Conservation (phyloP, 2,888 invertebrate genomes). For the Cataglyphis livida region DNA sequence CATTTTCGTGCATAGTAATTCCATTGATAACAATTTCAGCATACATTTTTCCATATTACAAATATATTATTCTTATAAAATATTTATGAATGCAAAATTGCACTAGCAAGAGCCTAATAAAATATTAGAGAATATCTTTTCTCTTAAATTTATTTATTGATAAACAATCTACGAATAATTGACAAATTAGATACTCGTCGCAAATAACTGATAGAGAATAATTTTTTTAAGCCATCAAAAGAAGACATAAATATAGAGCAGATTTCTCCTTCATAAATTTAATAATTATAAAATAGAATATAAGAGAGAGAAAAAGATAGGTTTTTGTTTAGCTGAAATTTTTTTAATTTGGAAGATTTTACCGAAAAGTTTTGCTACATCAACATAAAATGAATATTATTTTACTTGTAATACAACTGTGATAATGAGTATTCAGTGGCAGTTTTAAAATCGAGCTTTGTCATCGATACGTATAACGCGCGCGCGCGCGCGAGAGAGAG, state of each 20-base stretch:
- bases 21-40: background rate
- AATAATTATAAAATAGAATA: background rate
- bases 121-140: too few species aligned
- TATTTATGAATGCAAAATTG: background rate
- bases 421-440: constrained; percentile 63
- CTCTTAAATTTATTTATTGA: too few species aligned
- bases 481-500: constrained; percentile 2
- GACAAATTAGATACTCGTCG: too few species aligned
- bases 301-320: background rate
- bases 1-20: background rate
- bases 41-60: background rate
- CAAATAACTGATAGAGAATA: too few species aligned
- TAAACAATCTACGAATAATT: too few species aligned
- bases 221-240: too few species aligned
- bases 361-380: background rate
- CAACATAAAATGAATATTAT: background rate
- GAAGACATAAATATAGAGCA: too few species aligned
- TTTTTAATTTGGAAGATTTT: background rate
- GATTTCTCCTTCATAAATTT: too few species aligned
- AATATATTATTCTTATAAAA: background rate
- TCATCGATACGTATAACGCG: constrained; percentile 51
- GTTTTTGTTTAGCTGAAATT: background rate
- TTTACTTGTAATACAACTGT: background rate
- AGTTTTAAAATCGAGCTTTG: constrained; percentile 62
- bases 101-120: background rate